These are phyloP conservation scores for Cosmia trapezina DNA, from an alignment of 2,888 invertebrate genomes.

Conservation along the genomic window DNA sequence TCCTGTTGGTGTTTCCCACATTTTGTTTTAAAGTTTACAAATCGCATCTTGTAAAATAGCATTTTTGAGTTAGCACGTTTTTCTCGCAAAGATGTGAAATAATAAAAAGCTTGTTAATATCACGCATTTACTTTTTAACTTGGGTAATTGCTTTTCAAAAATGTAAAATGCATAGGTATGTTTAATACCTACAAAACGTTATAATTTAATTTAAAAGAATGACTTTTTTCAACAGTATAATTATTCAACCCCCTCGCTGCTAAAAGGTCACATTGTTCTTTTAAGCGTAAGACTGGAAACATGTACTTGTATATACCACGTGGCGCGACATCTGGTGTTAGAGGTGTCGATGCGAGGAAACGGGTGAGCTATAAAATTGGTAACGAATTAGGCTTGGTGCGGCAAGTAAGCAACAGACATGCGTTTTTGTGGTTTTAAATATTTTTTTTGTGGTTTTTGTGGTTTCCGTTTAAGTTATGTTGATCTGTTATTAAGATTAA, in stretches of 20 bases:
- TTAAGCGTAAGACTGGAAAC: slow-evolving; percentile 56
- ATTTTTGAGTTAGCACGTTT: too few relatives aligned
- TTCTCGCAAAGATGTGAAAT: too few relatives aligned
- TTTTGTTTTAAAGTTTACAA: too few relatives aligned
- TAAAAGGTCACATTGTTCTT: slow-evolving; percentile 53
- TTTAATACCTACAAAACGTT: background rate
- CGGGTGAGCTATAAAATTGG: slow-evolving; percentile 76
- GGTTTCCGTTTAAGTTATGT: background rate
- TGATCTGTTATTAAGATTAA: background rate
- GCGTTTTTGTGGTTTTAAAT: slow-evolving; percentile 35
- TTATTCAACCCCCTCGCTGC: slow-evolving; percentile 49
- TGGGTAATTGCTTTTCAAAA: background rate
- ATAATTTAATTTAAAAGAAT: background rate
- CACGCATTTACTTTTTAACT: background rate
- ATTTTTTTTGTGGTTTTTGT: background rate
- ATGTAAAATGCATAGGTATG: too few relatives aligned
- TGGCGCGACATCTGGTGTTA: slow-evolving; percentile 69
- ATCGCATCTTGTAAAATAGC: too few relatives aligned
- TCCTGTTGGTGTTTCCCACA: too few relatives aligned
- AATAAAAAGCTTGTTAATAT: background rate
- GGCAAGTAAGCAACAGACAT: slow-evolving; percentile 45
- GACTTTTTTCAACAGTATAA: slow-evolving; percentile 27
- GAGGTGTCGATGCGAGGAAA: slow-evolving; percentile 75
- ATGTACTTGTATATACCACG: slow-evolving; percentile 43
- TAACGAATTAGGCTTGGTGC: slow-evolving; percentile 67